Evolutionary conservation across 2,888 invertebrate species (phyloP).

Genomic region (Amiota minor): DNA sequence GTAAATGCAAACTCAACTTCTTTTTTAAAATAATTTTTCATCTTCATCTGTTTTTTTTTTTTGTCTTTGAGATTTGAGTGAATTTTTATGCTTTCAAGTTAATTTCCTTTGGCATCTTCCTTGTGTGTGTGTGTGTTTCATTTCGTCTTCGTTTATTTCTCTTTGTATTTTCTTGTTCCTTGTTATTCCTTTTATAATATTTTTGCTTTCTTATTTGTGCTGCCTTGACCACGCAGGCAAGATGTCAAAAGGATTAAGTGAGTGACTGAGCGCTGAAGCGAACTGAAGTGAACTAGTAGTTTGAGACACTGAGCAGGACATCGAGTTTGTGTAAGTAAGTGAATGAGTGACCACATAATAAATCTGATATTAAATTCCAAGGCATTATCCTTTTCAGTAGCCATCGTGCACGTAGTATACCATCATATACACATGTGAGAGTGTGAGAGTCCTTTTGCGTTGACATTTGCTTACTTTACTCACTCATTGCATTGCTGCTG

Average conservation of each 20-base stretch:
- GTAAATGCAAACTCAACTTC: no score
- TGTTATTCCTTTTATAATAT: background rate
- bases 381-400: slow-evolving; percentile 38
- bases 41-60: no score
- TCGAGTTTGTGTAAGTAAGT: background rate
- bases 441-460: slow-evolving; percentile 36
- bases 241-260: slow-evolving; percentile 44
- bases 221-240: slow-evolving; percentile 32
- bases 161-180: background rate
- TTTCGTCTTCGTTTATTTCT: slow-evolving; percentile 3
- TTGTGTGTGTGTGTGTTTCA: no score
- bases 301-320: background rate
- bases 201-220: slow-evolving; percentile 7
- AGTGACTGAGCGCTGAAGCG: slow-evolving; percentile 3
- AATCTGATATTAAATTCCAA: slow-evolving; percentile 46
- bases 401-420: slow-evolving; percentile 32
- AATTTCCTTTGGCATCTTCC: slow-evolving; percentile 16
- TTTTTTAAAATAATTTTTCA: no score
- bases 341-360: slow-evolving; percentile 43
- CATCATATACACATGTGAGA: slow-evolving; percentile 5
- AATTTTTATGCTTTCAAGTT: slow-evolving; percentile 23
- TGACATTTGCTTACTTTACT: background rate
- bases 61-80: background rate
- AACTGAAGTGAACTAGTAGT: background rate
- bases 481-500: background rate